Base-by-base conservation (phyloP, 1,140 invertebrate species). In the Aleiodes sp. region DNA sequence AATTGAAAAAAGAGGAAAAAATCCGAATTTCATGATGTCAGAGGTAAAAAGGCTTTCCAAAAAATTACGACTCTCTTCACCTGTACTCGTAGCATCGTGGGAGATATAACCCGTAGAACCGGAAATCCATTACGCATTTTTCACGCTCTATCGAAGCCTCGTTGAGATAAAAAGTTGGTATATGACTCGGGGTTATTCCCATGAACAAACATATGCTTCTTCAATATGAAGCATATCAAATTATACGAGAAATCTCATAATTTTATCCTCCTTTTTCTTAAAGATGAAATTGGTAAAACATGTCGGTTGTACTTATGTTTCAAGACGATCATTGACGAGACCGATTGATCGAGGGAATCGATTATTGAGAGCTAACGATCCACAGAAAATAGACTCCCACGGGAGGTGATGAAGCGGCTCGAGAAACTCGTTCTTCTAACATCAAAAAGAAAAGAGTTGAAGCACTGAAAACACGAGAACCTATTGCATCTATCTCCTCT, bases 121-220 rank as follows among this genome's bases (percentile, higher is more conserved):
- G 65, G 65, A 66, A 66, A 66, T 66, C 52, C 33, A 57, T 57
- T 57, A 39, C 21, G 29, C 24, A 66, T 66, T 66, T 66, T 66
- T 66, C 31, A 66, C 43, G 63, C 63, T 65, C 63, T 29, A 65
- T 65, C 43, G 63, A 59, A 57, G 19, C 12, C 52, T 59, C 52
- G 31, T 57, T 46, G 57, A 66, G 65, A 66, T 66, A 66, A 66
- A 66, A 66, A 57, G 43, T 56, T 66, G 16, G 56, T 24, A 37
- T 26, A 46, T 19, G 31, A 66, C n/a, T n/a, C n/a, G n/a, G n/a
- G n/a, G n/a, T n/a, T n/a, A n/a, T n/a, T n/a, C n/a, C n/a, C n/a
- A n/a, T n/a, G n/a, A n/a, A n/a, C n/a, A n/a, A n/a, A n/a, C n/a
- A n/a, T n/a, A n/a, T n/a, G n/a, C n/a, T n/a, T n/a, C n/a, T n/a